phyloP scores from a whole-genome alignment of 2,797 vertebrate species.

The Botia almorhae region DNA sequence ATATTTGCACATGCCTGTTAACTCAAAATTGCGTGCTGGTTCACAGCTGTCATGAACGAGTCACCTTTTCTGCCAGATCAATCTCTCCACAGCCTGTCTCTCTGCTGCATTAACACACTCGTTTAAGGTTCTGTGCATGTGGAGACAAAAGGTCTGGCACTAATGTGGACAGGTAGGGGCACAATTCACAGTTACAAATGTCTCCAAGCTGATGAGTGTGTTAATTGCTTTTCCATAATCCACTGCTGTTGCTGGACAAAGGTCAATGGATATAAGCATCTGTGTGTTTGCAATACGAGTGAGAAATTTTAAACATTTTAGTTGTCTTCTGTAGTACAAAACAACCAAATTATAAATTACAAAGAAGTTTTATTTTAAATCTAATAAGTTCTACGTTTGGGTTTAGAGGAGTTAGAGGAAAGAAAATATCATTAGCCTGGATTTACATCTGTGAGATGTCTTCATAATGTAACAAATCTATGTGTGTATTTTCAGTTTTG shows the following conservation, averaged over 20 bases:
- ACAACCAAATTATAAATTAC: background rate
- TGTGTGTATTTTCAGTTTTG: too few relatives aligned
- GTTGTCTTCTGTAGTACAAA: background rate
- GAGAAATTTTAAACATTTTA: background rate
- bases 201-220: constrained; percentile 48
- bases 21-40: constrained; percentile 29
- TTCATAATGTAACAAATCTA: too few relatives aligned
- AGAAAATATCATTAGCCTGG: too few relatives aligned
- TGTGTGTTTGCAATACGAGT: too few relatives aligned
- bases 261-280: constrained; percentile 4
- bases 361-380: too few relatives aligned
- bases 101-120: constrained; percentile 19
- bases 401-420: too few relatives aligned
- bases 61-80: constrained; percentile 47
- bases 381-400: too few relatives aligned
- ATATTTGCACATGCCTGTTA: constrained; percentile 45
- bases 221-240: constrained; percentile 54
- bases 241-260: constrained; percentile 39
- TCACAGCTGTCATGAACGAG: constrained; percentile 40
- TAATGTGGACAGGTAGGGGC: constrained; percentile 6
- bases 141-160: background rate
- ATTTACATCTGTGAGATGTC: too few relatives aligned
- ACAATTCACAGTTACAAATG: constrained; percentile 9
- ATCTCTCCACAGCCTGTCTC: constrained; percentile 22
- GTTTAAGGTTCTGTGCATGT: constrained; percentile 19